These are phyloP conservation scores for Clarias batrachus DNA, from an alignment of 2,113 vertebrate genomes.

Conservation along the genomic window DNA sequence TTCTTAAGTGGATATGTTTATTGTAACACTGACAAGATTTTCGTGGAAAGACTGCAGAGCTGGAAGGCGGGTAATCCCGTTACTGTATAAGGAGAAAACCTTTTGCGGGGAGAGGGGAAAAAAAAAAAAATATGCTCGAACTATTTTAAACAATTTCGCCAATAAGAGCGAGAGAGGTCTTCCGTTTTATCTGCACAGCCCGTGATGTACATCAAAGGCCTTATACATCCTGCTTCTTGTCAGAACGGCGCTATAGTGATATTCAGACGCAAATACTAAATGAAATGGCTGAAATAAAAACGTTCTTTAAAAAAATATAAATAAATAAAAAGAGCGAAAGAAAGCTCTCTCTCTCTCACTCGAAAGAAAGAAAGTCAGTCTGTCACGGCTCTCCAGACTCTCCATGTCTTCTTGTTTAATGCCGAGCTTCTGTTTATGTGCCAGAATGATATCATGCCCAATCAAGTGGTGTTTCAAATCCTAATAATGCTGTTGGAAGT, in stretches of 20 bases:
- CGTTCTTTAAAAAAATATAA: not conserved
- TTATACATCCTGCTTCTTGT: conserved; percentile 65
- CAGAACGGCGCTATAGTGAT: conserved; percentile 33
- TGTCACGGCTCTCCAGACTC: conserved; percentile 53
- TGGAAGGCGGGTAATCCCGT: conserved; percentile 52
- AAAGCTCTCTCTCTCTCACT: conserved; percentile 23
- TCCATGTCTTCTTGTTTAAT: conserved; percentile 65
- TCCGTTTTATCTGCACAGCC: conserved; percentile 65
- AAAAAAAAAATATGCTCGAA: conserved; percentile 61
- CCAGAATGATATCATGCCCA: conserved; percentile 74
- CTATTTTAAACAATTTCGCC: conserved; percentile 65
- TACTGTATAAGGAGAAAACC: conserved; percentile 78
- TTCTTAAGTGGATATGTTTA: conserved; percentile 69
- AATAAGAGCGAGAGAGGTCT: conserved; percentile 55
- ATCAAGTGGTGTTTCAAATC: conserved; percentile 77
- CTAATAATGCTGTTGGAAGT: conserved; percentile 77
- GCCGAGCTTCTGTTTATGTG: conserved; percentile 70
- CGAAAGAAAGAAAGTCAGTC: conserved; percentile 27
- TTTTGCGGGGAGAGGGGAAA: conserved; percentile 24
- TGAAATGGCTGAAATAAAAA: not conserved
- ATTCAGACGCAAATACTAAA: not conserved
- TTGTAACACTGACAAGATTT: conserved; percentile 74
- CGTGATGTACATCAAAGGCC: conserved; percentile 62
- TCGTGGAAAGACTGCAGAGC: conserved; percentile 72
- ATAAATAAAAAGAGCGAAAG: not conserved